Conservation (phyloP, 2,113 vertebrate genomes). For the Peromyscus maniculatus region DNA sequence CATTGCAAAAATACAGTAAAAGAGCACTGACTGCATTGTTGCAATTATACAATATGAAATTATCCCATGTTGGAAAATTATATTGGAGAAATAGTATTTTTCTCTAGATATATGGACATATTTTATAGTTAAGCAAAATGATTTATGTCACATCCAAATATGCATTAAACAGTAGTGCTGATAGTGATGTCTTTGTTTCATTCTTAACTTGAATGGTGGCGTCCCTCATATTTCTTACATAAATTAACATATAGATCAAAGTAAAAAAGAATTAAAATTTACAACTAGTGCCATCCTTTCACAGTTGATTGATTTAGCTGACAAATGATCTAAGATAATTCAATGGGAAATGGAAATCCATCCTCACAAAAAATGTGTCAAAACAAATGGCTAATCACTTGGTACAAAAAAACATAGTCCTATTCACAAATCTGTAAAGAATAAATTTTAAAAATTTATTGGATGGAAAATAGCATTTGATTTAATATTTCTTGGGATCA, state of each 20-base stretch:
- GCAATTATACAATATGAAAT: background rate
- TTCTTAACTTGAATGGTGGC: background rate
- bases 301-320: conserved; percentile 4
- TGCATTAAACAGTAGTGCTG: background rate
- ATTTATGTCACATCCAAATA: background rate
- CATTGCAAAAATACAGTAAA: background rate
- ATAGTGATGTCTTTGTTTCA: background rate
- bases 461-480: background rate
- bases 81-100: background rate
- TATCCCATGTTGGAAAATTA: background rate
- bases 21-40: background rate
- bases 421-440: background rate
- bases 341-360: background rate
- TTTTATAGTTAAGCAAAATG: background rate
- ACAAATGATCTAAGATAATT: background rate
- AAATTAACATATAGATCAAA: conserved; percentile 5
- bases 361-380: background rate
- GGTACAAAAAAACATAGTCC: background rate
- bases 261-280: background rate
- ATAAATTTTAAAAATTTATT: background rate
- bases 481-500: background rate
- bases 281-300: background rate
- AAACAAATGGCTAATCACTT: background rate
- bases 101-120: background rate
- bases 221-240: background rate